These are phyloP conservation scores for Mythimna albipuncta DNA, from an alignment of 2,888 invertebrate species.

Conservation along the genomic window DNA sequence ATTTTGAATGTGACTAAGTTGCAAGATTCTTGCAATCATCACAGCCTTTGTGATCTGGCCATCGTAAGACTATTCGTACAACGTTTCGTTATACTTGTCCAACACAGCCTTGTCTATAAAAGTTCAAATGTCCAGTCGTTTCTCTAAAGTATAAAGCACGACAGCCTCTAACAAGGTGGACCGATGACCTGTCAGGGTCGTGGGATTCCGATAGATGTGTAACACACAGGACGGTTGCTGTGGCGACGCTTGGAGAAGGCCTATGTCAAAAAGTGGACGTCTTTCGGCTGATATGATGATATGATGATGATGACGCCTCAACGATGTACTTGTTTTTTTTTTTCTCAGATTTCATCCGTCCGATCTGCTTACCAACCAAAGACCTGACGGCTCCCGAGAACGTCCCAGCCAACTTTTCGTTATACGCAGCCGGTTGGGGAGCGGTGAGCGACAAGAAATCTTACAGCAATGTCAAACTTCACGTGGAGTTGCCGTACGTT, in stretches of 20 bases:
- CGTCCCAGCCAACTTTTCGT: slow-evolving; percentile 32
- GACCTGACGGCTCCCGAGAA: slow-evolving; percentile 48
- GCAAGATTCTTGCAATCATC: neutral
- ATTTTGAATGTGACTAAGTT: too few species aligned
- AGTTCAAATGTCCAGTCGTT: neutral
- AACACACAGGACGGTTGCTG: too few species aligned
- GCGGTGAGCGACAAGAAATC: slow-evolving; percentile 67
- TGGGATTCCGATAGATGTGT: too few species aligned
- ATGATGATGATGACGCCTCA: too few species aligned
- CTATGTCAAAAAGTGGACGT: too few species aligned
- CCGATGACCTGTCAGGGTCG: too few species aligned
- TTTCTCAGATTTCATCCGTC: slow-evolving; percentile 62
- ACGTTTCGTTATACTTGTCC: neutral
- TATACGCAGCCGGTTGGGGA: slow-evolving; percentile 67
- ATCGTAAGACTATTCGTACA: neutral
- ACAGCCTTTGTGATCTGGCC: neutral
- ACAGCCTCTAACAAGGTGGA: neutral
- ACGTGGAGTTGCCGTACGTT: slow-evolving; percentile 70
- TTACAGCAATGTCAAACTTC: slow-evolving; percentile 72
- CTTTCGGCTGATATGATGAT: too few species aligned
- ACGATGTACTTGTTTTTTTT: neutral
- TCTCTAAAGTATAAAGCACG: neutral
- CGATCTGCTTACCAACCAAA: slow-evolving; percentile 55
- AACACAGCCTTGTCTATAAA: neutral
- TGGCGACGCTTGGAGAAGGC: too few species aligned